phyloP scores from a whole-genome alignment of 2,888 invertebrate species.

The Drosophila mulleri region DNA sequence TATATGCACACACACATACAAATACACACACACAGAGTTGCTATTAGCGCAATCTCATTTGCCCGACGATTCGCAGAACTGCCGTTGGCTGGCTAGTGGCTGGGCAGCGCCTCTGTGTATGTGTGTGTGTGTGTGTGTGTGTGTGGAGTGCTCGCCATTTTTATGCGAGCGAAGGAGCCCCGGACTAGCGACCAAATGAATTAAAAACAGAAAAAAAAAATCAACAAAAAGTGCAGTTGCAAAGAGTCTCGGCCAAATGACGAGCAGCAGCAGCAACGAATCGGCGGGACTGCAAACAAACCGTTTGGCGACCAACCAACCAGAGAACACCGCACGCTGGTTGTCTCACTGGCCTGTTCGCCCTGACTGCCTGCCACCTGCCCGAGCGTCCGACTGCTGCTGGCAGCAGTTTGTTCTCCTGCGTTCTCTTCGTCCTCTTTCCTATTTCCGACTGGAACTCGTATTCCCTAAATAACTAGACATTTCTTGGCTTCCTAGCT shows the following conservation, averaged over 20 bases:
- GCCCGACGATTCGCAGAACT: slow-evolving; percentile 56
- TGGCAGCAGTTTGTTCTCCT: not conserved
- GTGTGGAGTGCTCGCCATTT: slow-evolving; percentile 38
- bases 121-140: not conserved
- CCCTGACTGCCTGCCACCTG: slow-evolving; percentile 5
- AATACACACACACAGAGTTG: slow-evolving; percentile 17
- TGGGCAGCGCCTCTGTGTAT: slow-evolving; percentile 29
- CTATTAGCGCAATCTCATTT: slow-evolving; percentile 65
- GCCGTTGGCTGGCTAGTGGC: slow-evolving; percentile 56
- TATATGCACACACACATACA: slow-evolving; percentile 11
- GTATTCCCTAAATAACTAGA: not conserved
- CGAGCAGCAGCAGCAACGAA: slow-evolving; percentile 53
- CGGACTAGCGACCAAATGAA: slow-evolving; percentile 41
- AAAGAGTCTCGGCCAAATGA: slow-evolving; percentile 45
- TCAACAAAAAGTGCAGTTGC: slow-evolving; percentile 56
- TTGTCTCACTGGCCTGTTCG: slow-evolving; percentile 21
- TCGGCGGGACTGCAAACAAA: slow-evolving; percentile 56
- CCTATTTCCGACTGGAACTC: slow-evolving; percentile 5
- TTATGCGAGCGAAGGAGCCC: slow-evolving; percentile 37
- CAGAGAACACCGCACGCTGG: slow-evolving; percentile 56
- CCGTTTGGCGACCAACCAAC: slow-evolving; percentile 62
- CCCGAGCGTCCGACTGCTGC: not conserved
- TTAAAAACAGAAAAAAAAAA: not conserved
- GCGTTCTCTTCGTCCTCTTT: slow-evolving; percentile 1
- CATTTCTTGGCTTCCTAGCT: not conserved